phyloP scores from a whole-genome alignment of 2,888 invertebrate genomes.

The Calameuta pallipes region DNA sequence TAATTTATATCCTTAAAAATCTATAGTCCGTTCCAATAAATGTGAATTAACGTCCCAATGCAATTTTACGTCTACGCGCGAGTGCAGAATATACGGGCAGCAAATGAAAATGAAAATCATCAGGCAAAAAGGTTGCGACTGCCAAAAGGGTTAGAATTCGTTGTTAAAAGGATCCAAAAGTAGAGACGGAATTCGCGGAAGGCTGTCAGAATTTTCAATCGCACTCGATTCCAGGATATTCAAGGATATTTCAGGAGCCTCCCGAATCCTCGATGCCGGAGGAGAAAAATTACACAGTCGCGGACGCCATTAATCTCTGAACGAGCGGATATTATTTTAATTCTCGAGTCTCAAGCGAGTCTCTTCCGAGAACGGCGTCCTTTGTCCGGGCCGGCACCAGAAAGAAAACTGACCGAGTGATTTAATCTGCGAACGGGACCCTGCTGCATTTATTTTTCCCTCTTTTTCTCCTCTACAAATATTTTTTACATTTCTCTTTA shows the following conservation, averaged over 20 bases:
- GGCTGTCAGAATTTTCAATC: not conserved
- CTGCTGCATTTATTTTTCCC: conserved; percentile 27
- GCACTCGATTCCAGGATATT: not conserved
- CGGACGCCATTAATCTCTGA: conserved; percentile 56
- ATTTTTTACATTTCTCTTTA: not conserved
- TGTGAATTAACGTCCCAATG: not conserved
- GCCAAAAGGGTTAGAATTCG: not conserved
- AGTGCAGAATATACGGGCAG: not conserved
- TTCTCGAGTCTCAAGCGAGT: conserved; percentile 49
- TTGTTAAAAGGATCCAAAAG: not conserved
- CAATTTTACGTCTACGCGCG: not conserved
- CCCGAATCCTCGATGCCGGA: not conserved
- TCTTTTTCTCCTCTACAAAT: conserved; percentile 24
- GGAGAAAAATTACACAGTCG: conserved; percentile 3
- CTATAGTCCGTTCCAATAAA: not conserved
- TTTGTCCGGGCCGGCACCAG: conserved; percentile 51
- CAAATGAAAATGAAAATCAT: not conserved
- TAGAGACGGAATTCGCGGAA: not conserved
- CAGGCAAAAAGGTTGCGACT: not conserved
- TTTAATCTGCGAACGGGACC: conserved; percentile 46
- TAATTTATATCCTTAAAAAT: not conserved
- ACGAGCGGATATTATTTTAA: conserved; percentile 61
- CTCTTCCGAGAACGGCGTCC: conserved; percentile 55
- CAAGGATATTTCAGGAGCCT: not conserved
- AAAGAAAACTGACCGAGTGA: conserved; percentile 55